A percentile compares a stretch with the other conserved stretches of the same genome.
Evolutionary conservation across 2,113 vertebrate species (phyloP).

Genomic region (pig (Sus scrofa)): DNA sequence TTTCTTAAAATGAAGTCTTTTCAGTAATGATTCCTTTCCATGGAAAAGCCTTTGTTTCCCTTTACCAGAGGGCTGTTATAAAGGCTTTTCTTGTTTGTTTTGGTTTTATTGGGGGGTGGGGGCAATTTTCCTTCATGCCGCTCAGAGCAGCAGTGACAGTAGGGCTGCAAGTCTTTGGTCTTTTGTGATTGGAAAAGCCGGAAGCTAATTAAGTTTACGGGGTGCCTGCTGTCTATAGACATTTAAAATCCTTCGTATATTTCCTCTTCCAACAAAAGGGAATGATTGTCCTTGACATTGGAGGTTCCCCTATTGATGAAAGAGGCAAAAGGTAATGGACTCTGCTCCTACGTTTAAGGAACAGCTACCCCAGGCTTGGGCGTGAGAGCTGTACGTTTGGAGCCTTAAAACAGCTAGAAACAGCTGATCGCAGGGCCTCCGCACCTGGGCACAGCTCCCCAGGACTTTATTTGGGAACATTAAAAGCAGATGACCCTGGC

Average conservation of each 20-base stretch:
- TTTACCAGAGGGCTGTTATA: background rate
- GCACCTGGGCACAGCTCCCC: background rate
- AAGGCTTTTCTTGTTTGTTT: background rate
- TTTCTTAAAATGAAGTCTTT: background rate
- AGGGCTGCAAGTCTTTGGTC: background rate
- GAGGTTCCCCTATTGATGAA: background rate
- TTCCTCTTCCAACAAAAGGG: background rate
- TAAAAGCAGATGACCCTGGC: background rate
- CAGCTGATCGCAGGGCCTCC: background rate
- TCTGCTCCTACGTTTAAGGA: background rate
- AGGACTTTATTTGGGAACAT: background rate
- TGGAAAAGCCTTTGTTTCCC: background rate
- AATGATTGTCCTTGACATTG: background rate
- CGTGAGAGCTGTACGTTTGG: background rate
- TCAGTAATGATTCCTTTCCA: background rate
- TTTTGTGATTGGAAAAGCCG: background rate
- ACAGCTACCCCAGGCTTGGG: background rate
- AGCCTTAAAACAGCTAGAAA: slow-evolving; percentile 25
- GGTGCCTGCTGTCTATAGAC: background rate
- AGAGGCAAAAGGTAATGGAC: background rate
- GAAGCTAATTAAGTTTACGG: background rate
- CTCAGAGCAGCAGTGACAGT: background rate
- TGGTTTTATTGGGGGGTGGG: background rate
- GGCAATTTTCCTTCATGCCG: background rate
- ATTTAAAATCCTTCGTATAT: background rate